These are phyloP conservation scores for Aphodius sticticus DNA, from an alignment of 2,888 invertebrate species.

Conservation along the genomic window DNA sequence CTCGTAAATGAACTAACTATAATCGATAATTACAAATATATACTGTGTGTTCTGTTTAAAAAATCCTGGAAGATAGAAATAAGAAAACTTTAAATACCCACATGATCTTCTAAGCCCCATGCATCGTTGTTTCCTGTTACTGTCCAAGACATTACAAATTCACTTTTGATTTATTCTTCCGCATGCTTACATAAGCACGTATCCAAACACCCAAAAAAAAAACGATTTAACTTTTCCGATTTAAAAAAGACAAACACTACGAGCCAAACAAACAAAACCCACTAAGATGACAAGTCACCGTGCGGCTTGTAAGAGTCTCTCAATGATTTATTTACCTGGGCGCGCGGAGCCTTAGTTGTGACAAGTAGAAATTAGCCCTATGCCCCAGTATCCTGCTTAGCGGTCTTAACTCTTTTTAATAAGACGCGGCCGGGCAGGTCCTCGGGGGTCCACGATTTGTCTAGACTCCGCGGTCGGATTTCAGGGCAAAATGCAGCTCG, in stretches of 20 bases:
- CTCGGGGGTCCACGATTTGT: background rate
- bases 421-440: background rate
- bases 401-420: constrained; percentile 4
- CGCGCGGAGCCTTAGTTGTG: background rate
- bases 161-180: too few species aligned
- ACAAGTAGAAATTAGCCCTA: background rate
- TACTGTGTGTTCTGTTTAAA: too few species aligned
- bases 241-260: background rate
- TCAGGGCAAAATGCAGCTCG: background rate
- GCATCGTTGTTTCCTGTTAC: too few species aligned
- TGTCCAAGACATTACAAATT: too few species aligned
- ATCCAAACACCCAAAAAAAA: too few species aligned
- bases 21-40: too few species aligned
- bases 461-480: background rate
- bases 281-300: background rate
- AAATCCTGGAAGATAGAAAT: too few species aligned
- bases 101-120: too few species aligned
- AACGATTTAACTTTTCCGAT: too few species aligned
- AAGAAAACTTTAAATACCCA: too few species aligned
- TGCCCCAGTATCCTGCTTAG: constrained; percentile 4
- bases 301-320: background rate
- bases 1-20: too few species aligned
- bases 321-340: background rate
- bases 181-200: too few species aligned
- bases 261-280: background rate